phyloP scores from a whole-genome alignment of 2,797 vertebrate genomes.

The Poecilia picta region DNA sequence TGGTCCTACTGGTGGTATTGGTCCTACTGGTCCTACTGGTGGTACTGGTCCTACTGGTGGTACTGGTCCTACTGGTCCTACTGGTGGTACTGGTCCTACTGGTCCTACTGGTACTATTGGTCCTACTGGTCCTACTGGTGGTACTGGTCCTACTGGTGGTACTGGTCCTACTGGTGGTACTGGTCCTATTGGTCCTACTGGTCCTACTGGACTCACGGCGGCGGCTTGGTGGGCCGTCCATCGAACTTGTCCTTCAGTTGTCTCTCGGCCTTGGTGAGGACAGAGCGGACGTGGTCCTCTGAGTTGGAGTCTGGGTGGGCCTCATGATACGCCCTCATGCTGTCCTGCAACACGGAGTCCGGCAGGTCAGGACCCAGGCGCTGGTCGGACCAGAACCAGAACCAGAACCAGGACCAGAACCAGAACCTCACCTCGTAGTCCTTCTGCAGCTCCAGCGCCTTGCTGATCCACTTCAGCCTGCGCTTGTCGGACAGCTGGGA shows the following conservation, averaged over 20 bases:
- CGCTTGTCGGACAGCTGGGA: constrained; percentile 85
- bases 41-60: too few species aligned
- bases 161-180: too few species aligned
- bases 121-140: too few species aligned
- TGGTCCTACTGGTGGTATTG: too few species aligned
- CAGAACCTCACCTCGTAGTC: constrained; percentile 78
- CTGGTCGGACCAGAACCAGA: not conserved
- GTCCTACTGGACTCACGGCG: constrained; percentile 75
- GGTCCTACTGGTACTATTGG: too few species aligned
- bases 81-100: too few species aligned
- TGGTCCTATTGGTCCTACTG: too few species aligned
- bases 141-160: too few species aligned
- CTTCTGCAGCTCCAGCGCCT: constrained; percentile 86
- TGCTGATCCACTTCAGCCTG: constrained; percentile 87
- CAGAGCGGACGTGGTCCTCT: constrained; percentile 81
- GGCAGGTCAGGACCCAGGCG: not conserved
- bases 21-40: too few species aligned
- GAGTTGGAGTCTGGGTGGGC: constrained; percentile 80
- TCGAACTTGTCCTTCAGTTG: constrained; percentile 87
- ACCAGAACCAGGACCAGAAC: not conserved
- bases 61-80: too few species aligned
- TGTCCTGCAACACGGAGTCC: constrained; percentile 64
- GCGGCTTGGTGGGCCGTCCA: constrained; percentile 83
- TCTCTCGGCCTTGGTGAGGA: constrained; percentile 85
- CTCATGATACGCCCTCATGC: constrained; percentile 77